Percentiles rank a stretch among this genome's conserved stretches.
phyloP scores from a whole-genome alignment of 2,113 vertebrate species.

The Ploceus nigricollis region DNA sequence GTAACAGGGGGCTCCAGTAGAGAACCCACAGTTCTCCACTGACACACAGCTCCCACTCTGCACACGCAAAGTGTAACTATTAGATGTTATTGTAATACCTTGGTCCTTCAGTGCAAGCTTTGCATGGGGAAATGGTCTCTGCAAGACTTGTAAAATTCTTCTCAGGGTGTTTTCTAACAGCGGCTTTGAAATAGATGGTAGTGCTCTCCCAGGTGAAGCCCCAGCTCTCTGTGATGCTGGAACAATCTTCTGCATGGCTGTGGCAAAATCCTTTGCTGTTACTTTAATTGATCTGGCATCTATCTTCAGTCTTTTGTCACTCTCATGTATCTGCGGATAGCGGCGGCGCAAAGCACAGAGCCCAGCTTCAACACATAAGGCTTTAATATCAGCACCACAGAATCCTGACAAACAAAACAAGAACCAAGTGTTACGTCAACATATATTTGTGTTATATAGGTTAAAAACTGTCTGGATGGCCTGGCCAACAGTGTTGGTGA shows the following conservation, averaged over 20 bases:
- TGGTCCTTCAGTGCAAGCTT: slow-evolving; percentile 70
- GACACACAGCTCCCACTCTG: background rate
- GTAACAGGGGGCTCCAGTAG: background rate
- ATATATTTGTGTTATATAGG: too few relatives aligned
- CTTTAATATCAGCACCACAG: slow-evolving; percentile 95
- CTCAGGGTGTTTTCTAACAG: slow-evolving; percentile 77
- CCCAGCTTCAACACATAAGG: slow-evolving; percentile 88
- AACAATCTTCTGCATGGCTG: slow-evolving; percentile 86
- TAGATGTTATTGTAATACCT: slow-evolving; percentile 55
- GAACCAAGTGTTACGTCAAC: background rate
- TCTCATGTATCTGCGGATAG: slow-evolving; percentile 92
- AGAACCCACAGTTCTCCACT: background rate
- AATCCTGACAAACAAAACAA: slow-evolving; percentile 78
- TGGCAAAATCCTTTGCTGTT: slow-evolving; percentile 82
- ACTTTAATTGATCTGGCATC: slow-evolving; percentile 85
- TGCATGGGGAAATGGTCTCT: slow-evolving; percentile 86
- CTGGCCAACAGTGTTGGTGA: background rate
- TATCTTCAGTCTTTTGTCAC: slow-evolving; percentile 70
- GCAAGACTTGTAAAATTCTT: slow-evolving; percentile 75
- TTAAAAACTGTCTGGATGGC: background rate
- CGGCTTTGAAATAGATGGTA: slow-evolving; percentile 78
- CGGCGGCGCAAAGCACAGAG: slow-evolving; percentile 87
- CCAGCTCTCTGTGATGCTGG: slow-evolving; percentile 87
- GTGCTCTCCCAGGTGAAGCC: slow-evolving; percentile 81
- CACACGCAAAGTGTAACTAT: background rate